Base-by-base conservation (phyloP, 2,113 vertebrate genomes). In the Nyctibius bracteatus region DNA sequence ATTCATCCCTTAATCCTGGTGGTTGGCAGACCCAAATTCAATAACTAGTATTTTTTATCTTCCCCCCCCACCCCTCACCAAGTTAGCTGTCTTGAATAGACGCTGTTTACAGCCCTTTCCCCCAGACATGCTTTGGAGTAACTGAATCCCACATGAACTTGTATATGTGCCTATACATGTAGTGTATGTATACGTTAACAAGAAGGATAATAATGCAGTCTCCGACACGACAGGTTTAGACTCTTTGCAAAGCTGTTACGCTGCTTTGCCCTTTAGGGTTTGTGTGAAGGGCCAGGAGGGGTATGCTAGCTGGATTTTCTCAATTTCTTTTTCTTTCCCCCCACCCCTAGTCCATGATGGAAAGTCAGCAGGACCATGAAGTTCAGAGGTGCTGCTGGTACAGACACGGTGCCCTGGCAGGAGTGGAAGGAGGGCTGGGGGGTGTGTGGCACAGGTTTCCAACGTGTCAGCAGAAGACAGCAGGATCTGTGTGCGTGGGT, bases 261-360 rank as follows among this genome's bases (percentile, higher is more conserved):
- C 18, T 35, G 33, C 54, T 91, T 75, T 55, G 30, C 81, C 57
- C 52, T 71, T 78, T 2, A 10, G 66, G 25, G 17, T 65, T 49
- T 59, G 54, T 66, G 8, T 44, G 73, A 55, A 78, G 44, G 51
- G 35, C 47, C 54, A 21, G 37, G 49, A 83, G 35, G 59, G 41
- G 55, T 51, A 63, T 10, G 5, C 39, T 58, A n/a, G 13, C 47
- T 79, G 22, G 18, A 5, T 81, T 41, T 88, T 47, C 28, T 63
- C 22, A 3, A 2, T 6, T 35, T 67, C 73, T 16, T 1, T 2
- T 3, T n/a, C n/a, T n/a, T n/a, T n/a, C n/a, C n/a, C n/a, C n/a
- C 17, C 6, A n/a, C n/a, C 5, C 14, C 8, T 31, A 30, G 54
- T 62, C 67, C 6, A 0, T 37, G 55, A 7, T 43, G 63, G 35